Conservation (phyloP, 2,888 invertebrate genomes). For the Tetragonisca angustula region DNA sequence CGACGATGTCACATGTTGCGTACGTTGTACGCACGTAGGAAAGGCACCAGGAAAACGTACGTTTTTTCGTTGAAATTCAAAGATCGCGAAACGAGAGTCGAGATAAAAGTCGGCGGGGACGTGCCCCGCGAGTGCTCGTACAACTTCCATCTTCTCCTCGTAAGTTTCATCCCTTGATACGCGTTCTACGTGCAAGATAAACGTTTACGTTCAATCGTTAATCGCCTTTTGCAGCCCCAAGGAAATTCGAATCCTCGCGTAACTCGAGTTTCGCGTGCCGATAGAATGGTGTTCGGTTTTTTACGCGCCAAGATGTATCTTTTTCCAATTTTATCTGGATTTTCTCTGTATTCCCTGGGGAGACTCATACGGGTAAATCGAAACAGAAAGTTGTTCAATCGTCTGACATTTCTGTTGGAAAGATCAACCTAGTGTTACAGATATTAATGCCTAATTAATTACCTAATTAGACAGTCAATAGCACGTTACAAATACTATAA, state of each 20-base stretch:
- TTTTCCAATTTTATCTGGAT: not conserved
- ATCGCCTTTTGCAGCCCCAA: not conserved
- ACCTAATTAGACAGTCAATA: too few relatives aligned
- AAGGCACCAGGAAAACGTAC: not conserved
- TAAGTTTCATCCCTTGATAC: conserved; percentile 14
- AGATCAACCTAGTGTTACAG: too few relatives aligned
- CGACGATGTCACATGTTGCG: not conserved
- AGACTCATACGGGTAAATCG: too few relatives aligned
- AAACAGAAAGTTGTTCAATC: too few relatives aligned
- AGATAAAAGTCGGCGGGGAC: conserved; percentile 19
- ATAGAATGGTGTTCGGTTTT: not conserved
- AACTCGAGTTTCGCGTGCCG: too few relatives aligned
- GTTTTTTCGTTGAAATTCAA: conserved; percentile 46
- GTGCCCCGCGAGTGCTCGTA: conserved; percentile 6
- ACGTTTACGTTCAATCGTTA: conserved; percentile 8
- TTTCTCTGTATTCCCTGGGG: not conserved
- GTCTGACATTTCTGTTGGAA: too few relatives aligned
- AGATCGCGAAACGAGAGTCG: conserved; percentile 33
- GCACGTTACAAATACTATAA: too few relatives aligned
- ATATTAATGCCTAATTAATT: too few relatives aligned
- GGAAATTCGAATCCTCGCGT: not conserved
- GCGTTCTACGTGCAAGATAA: not conserved
- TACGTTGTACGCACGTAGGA: not conserved
- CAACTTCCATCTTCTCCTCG: not conserved
- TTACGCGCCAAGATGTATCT: not conserved